phyloP scores from a whole-genome alignment of 2,797 vertebrate species.

The Phaenicophaeus curvirostris region DNA sequence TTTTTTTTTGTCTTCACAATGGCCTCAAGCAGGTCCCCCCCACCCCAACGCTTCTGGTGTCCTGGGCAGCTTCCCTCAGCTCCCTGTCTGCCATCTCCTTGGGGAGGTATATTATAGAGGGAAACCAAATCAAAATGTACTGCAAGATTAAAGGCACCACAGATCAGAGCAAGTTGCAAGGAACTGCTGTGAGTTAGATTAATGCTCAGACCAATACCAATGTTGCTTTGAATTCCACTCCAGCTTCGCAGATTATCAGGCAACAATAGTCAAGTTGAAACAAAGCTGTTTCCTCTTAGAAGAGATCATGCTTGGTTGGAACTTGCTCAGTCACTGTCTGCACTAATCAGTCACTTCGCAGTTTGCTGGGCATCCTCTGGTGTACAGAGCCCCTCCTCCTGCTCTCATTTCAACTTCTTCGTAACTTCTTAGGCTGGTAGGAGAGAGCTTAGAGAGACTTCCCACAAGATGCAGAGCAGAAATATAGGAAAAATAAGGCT shows the following conservation, averaged over 20 bases:
- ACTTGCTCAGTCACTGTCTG: background rate
- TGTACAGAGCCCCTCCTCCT: background rate
- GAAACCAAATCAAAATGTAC: slow-evolving; percentile 13
- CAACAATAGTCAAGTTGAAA: background rate
- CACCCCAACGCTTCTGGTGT: background rate
- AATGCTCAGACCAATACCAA: background rate
- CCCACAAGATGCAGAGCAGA: background rate
- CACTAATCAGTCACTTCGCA: background rate
- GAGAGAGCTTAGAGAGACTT: background rate
- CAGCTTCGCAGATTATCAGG: background rate
- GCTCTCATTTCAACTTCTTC: background rate
- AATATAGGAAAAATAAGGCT: background rate
- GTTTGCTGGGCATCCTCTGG: background rate
- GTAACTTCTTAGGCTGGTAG: background rate
- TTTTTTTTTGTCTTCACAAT: background rate
- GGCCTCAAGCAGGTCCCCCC: background rate
- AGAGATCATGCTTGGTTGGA: background rate
- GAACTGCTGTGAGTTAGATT: slow-evolving; percentile 12
- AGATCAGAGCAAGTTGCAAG: background rate
- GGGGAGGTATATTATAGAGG: background rate
- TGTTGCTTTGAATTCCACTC: slow-evolving; percentile 14
- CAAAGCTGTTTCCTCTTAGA: background rate
- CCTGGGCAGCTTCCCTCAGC: background rate
- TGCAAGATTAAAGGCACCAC: slow-evolving; percentile 13
- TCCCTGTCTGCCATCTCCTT: background rate